Conservation (phyloP, 2,113 vertebrate species). For the Muscicapa adusta region DNA sequence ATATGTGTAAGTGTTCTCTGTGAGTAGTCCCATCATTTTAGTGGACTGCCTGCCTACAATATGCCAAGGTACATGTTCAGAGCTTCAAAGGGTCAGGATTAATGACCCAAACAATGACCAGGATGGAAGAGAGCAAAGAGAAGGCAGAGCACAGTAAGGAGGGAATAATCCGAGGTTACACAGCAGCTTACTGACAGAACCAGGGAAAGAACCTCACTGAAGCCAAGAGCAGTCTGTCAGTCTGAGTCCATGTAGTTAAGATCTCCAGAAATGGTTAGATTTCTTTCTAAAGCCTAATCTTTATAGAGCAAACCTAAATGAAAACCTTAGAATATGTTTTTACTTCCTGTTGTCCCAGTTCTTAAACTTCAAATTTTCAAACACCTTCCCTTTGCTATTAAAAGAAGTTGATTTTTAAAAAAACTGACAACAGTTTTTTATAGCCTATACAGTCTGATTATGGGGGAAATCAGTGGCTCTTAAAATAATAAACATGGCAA, state of each 20-base stretch:
- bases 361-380: background rate
- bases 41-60: background rate
- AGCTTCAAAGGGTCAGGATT: background rate
- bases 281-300: background rate
- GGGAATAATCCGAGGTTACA: background rate
- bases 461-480: background rate
- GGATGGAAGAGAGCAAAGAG: background rate
- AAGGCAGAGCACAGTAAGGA: background rate
- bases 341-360: background rate
- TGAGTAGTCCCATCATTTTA: background rate
- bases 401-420: background rate
- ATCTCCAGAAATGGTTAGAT: background rate
- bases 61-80: background rate
- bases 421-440: background rate
- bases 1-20: background rate
- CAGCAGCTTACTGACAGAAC: background rate
- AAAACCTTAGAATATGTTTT: background rate
- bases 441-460: background rate
- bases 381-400: background rate
- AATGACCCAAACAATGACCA: background rate
- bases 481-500: conserved; percentile 2
- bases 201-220: background rate
- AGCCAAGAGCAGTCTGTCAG: background rate
- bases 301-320: background rate
- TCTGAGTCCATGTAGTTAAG: background rate